These are phyloP conservation scores for Pseudotriccus pelzelni DNA, from an alignment of 2,797 vertebrate genomes.

Conservation along the genomic window DNA sequence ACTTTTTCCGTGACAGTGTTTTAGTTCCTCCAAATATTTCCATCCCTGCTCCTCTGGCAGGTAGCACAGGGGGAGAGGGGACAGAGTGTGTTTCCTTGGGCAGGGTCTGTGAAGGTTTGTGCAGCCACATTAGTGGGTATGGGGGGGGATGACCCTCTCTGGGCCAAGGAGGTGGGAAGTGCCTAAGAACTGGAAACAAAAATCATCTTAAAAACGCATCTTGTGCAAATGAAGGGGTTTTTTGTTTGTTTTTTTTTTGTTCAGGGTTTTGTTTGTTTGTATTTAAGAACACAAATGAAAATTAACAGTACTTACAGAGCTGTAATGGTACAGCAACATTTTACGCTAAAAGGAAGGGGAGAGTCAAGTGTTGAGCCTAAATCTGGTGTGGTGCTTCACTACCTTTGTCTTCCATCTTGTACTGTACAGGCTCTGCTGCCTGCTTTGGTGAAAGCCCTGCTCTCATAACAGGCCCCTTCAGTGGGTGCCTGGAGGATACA, in stretches of 20 bases:
- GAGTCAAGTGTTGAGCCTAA: neutral
- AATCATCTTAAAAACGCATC: neutral
- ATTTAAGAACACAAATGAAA: neutral
- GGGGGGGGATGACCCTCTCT: neutral
- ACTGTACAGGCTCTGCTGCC: no score
- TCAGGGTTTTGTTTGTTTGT: no score
- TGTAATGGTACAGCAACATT: neutral
- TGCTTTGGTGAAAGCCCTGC: neutral
- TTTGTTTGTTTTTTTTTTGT: no score
- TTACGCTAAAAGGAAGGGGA: neutral
- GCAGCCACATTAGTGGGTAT: accelerated
- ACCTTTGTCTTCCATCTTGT: no score
- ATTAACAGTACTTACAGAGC: neutral
- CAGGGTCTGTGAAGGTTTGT: accelerated
- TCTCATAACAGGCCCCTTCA: accelerated
- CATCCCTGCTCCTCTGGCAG: neutral
- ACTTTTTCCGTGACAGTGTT: neutral
- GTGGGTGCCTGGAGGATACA: accelerated
- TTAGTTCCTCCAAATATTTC: neutral
- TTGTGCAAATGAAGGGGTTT: neutral
- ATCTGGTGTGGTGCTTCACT: accelerated
- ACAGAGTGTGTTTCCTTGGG: accelerated
- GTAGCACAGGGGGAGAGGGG: neutral
- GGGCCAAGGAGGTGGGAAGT: neutral
- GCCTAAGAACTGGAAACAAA: neutral